Conservation (phyloP, 2,113 vertebrate species). For the Daphoenositta chrysoptera region DNA sequence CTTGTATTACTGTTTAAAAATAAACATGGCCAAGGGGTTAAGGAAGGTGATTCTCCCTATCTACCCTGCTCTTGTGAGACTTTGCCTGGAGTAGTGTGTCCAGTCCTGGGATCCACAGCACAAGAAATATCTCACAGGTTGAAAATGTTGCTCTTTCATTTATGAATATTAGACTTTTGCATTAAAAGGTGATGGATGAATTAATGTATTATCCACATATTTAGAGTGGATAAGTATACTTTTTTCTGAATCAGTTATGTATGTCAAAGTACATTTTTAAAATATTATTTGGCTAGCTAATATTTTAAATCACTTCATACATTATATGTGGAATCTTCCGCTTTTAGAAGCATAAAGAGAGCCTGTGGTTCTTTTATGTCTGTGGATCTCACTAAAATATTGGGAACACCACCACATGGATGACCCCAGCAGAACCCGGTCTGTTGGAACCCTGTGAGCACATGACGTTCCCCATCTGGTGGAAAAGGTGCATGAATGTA, state of each 20-base stretch:
- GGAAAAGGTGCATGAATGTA: neutral
- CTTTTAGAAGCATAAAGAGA: neutral
- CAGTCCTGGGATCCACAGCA: neutral
- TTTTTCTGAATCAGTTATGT: neutral
- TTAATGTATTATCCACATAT: neutral
- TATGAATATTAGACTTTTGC: neutral
- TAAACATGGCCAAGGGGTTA: fast-evolving
- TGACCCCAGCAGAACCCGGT: neutral
- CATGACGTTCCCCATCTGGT: neutral
- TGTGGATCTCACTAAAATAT: neutral
- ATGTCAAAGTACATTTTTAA: neutral
- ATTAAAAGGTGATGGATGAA: neutral
- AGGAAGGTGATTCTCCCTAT: neutral
- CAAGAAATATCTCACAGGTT: neutral
- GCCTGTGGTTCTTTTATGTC: neutral
- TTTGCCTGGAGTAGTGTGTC: neutral
- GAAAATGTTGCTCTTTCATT: neutral
- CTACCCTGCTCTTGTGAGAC: neutral
- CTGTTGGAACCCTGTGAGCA: neutral
- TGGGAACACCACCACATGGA: neutral
- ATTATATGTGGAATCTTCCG: neutral
- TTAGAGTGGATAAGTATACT: neutral
- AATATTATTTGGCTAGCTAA: neutral
- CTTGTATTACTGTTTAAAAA: neutral
- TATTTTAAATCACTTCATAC: neutral